These are phyloP conservation scores for Eulimnadia texana DNA, from an alignment of 1,140 invertebrate species.

Conservation along the genomic window DNA sequence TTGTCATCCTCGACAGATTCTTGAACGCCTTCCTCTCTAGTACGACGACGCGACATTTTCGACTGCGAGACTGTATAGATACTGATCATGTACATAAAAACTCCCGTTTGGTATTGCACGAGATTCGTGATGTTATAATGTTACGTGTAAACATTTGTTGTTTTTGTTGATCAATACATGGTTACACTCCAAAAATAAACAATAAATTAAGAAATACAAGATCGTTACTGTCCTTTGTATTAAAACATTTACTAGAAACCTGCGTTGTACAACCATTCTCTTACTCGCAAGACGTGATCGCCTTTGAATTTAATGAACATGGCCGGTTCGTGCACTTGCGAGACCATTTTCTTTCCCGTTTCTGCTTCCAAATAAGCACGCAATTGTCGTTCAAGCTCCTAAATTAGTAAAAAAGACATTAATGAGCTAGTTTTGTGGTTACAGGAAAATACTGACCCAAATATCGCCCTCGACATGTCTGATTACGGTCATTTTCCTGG, in stretches of 20 bases:
- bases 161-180: too few relatives aligned
- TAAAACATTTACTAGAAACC: conserved; percentile 17
- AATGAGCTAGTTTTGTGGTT: neutral
- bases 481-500: conserved; percentile 19
- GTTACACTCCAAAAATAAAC: too few relatives aligned
- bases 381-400: conserved; percentile 20
- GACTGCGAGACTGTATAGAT: neutral
- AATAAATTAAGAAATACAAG: too few relatives aligned
- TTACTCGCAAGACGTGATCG: conserved; percentile 11
- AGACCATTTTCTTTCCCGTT: conserved; percentile 5
- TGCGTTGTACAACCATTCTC: conserved; percentile 12
- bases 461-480: conserved; percentile 21
- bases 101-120: neutral
- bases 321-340: conserved; percentile 20
- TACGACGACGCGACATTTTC: neutral
- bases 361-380: conserved; percentile 17
- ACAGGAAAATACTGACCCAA: conserved; percentile 15
- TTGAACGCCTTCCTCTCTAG: too few relatives aligned
- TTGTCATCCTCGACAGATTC: too few relatives aligned
- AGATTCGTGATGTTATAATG: neutral
- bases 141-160: neutral
- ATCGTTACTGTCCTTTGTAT: too few relatives aligned
- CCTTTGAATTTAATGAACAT: conserved; percentile 20
- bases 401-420: neutral
- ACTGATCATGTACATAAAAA: neutral